Percentiles rank a stretch among this genome's conserved stretches.
phyloP scores from a whole-genome alignment of 2,113 vertebrate species.

The Corythoichthys haematopterus region DNA sequence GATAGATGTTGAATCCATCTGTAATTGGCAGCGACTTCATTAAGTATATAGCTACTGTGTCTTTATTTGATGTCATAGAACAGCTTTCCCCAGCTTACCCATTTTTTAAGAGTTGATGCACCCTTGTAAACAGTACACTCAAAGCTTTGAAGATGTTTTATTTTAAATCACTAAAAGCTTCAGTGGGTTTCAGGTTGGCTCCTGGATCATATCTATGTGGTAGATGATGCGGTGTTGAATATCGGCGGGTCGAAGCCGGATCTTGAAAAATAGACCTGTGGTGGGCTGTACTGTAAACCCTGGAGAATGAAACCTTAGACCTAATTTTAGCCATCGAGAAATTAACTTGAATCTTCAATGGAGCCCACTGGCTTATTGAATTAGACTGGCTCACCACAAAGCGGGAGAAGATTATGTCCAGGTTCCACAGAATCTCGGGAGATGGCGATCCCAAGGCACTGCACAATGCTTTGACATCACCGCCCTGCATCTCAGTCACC shows the following conservation, averaged over 20 bases:
- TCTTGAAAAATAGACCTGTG: conserved; percentile 1
- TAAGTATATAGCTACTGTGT: neutral
- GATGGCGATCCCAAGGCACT: conserved; percentile 78
- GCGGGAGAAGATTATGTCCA: conserved; percentile 79
- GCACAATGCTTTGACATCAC: conserved; percentile 78
- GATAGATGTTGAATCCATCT: too few relatives aligned
- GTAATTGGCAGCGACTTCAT: too few relatives aligned
- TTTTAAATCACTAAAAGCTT: neutral
- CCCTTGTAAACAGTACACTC: neutral
- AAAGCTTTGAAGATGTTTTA: neutral
- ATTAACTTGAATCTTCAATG: neutral
- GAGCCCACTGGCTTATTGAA: neutral
- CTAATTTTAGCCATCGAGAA: neutral
- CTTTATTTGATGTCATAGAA: neutral
- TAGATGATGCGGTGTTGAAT: neutral
- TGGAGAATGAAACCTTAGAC: neutral
- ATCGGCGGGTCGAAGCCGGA: neutral
- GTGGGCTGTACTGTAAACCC: neutral
- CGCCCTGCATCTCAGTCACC: conserved; percentile 83
- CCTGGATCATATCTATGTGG: neutral
- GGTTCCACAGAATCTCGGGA: conserved; percentile 83
- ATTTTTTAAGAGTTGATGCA: too few relatives aligned
- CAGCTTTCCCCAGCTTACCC: neutral
- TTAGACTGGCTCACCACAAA: conserved; percentile 75
- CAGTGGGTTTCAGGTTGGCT: neutral